Evolutionary conservation across 2,888 invertebrate species (phyloP).

Genomic region (Gymnocheta viridis): DNA sequence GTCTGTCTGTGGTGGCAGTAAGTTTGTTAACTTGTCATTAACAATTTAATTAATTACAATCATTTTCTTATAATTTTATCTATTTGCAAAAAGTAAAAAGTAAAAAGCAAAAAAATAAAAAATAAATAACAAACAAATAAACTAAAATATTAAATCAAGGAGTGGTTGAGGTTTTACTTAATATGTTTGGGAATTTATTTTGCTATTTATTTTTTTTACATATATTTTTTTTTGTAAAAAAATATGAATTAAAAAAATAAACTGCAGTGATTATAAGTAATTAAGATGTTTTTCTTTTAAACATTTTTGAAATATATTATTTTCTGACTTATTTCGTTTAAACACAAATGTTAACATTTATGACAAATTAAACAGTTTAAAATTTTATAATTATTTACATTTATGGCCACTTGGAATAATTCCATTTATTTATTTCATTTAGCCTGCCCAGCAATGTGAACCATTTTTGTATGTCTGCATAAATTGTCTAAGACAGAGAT

Average conservation of each 20-base stretch:
- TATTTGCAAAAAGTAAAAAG: background rate
- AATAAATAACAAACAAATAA: background rate
- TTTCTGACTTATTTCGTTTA: slow-evolving; percentile 21
- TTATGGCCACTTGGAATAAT: slow-evolving; percentile 43
- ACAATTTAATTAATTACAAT: slow-evolving; percentile 68
- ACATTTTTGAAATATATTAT: background rate
- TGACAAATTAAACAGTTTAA: slow-evolving; percentile 49
- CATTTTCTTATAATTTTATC: slow-evolving; percentile 50
- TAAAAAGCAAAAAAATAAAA: background rate
- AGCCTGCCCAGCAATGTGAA: slow-evolving; percentile 2
- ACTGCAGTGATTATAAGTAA: slow-evolving; percentile 24
- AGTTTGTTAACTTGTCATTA: slow-evolving; percentile 68
- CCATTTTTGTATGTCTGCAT: slow-evolving; percentile 32
- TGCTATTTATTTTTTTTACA: background rate
- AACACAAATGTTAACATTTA: slow-evolving; percentile 44
- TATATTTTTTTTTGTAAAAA: background rate
- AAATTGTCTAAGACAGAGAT: slow-evolving; percentile 37
- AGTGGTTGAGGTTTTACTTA: slow-evolving; percentile 23
- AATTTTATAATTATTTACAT: slow-evolving; percentile 41
- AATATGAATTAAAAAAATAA: too few species aligned
- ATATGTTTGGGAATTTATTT: slow-evolving; percentile 24
- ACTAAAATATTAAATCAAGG: background rate
- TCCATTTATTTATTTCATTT: slow-evolving; percentile 16
- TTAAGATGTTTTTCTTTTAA: slow-evolving; percentile 49
- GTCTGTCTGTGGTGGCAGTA: slow-evolving; percentile 45